phyloP scores from a whole-genome alignment of 1,140 invertebrate species.

The Hestina assimilis region DNA sequence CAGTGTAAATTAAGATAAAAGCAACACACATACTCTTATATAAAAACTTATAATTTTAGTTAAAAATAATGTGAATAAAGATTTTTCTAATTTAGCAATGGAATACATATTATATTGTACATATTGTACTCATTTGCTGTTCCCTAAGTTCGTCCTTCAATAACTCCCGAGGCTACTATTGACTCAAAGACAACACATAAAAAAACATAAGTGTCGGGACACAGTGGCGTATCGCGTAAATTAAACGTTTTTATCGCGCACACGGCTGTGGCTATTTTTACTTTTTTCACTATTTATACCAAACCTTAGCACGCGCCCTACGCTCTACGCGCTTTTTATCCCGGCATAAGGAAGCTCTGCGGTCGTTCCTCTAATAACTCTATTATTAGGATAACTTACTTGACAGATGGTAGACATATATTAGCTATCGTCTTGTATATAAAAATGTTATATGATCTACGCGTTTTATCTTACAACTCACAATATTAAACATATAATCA shows the following conservation, averaged over 20 bases:
- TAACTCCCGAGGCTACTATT: slow-evolving; percentile 42
- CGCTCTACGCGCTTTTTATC: slow-evolving; percentile 52
- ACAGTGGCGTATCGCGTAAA: slow-evolving; percentile 64
- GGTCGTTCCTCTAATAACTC: slow-evolving; percentile 40
- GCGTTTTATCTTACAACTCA: neutral
- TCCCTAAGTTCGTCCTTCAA: slow-evolving; percentile 13
- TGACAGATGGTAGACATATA: slow-evolving; percentile 27
- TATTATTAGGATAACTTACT: slow-evolving; percentile 58
- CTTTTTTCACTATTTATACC: slow-evolving; percentile 73
- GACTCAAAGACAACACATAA: slow-evolving; percentile 73
- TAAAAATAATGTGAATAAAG: no score
- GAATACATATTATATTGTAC: neutral
- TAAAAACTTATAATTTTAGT: no score
- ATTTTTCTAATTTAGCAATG: no score
- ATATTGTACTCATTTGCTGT: neutral
- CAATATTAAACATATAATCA: no score
- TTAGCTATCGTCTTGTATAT: neutral
- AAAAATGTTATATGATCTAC: neutral
- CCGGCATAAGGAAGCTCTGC: slow-evolving; percentile 38
- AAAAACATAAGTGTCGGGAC: slow-evolving; percentile 69
- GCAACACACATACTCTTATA: no score
- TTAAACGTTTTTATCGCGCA: slow-evolving; percentile 72
- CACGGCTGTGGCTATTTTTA: slow-evolving; percentile 63
- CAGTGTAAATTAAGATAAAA: no score
- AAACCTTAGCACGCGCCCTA: slow-evolving; percentile 61